These are phyloP conservation scores for Agonopterix subpropinquella DNA, from an alignment of 2,888 invertebrate genomes.

Conservation along the genomic window DNA sequence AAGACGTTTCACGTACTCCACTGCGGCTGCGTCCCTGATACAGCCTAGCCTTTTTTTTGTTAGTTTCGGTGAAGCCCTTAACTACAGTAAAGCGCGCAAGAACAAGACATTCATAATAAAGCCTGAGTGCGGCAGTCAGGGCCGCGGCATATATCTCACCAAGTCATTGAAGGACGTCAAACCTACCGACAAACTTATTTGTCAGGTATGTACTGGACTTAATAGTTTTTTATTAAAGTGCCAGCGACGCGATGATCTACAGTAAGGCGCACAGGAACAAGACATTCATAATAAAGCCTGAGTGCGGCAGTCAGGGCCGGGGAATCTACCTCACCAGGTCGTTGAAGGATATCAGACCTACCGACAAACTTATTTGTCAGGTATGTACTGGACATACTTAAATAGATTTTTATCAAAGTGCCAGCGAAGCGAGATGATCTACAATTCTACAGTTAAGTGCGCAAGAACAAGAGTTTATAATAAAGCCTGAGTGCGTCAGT, in stretches of 20 bases:
- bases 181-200: conserved; percentile 88
- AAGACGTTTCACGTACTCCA: too few relatives aligned
- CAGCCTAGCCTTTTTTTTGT: background rate
- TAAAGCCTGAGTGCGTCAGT: conserved; percentile 87
- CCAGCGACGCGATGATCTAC: conserved; percentile 80
- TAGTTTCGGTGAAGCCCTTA: conserved; percentile 83
- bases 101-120: conserved; percentile 91
- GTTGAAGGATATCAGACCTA: conserved; percentile 85
- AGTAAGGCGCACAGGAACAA: conserved; percentile 81
- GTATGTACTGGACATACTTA: conserved; percentile 42
- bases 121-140: conserved; percentile 94
- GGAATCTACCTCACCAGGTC: conserved; percentile 92
- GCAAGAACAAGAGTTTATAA: conserved; percentile 65
- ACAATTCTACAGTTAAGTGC: conserved; percentile 81
- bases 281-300: conserved; percentile 93
- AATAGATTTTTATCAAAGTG: conserved; percentile 50
- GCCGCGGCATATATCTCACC: conserved; percentile 91
- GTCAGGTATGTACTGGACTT: conserved; percentile 77
- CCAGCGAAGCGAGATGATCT: conserved; percentile 84
- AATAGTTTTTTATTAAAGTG: too few relatives aligned
- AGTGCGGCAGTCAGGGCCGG: conserved; percentile 92
- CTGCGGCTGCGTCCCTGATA: too few relatives aligned
- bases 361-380: conserved; percentile 92
- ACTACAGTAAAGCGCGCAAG: conserved; percentile 81
- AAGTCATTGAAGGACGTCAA: conserved; percentile 87